Conservation (phyloP, 1,140 invertebrate genomes). For the Anoplophora glabripennis region DNA sequence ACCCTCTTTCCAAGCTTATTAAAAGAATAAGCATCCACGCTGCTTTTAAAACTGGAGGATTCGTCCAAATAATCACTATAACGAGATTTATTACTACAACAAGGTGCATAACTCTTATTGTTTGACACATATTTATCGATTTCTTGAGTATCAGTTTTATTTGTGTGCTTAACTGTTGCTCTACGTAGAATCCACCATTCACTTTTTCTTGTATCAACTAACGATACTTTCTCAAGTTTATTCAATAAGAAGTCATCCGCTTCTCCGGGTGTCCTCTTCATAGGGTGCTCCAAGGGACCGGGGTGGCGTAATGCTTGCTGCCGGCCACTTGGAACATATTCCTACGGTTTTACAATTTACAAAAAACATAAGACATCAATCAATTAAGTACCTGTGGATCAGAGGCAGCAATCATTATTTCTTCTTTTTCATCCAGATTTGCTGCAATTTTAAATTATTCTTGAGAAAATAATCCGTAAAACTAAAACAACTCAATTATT, state of each 20-base stretch:
- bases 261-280: conserved; percentile 46
- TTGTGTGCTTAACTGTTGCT: conserved; percentile 21
- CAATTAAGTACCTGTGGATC: conserved; percentile 67
- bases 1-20: conserved; percentile 26
- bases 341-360: conserved; percentile 53
- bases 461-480: too few relatives aligned
- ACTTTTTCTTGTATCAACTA: conserved; percentile 57
- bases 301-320: conserved; percentile 77
- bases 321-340: conserved; percentile 86
- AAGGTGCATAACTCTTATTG: conserved; percentile 22
- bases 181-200: conserved; percentile 73
- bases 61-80: conserved; percentile 31
- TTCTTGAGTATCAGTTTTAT: conserved; percentile 19
- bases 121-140: conserved; percentile 15
- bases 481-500: too few relatives aligned
- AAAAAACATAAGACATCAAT: not conserved
- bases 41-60: conserved; percentile 30
- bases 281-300: conserved; percentile 54
- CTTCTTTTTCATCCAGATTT: conserved; percentile 76
- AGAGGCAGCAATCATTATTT: conserved; percentile 75
- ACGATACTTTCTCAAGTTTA: conserved; percentile 70
- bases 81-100: conserved; percentile 2
- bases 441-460: conserved; percentile 31
- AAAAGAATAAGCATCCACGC: conserved; percentile 21
- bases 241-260: conserved; percentile 59